A percentile compares a stretch with the other conserved stretches of the same genome.
Conservation (phyloP, 2,888 invertebrate genomes). For the Eilema caniola region DNA sequence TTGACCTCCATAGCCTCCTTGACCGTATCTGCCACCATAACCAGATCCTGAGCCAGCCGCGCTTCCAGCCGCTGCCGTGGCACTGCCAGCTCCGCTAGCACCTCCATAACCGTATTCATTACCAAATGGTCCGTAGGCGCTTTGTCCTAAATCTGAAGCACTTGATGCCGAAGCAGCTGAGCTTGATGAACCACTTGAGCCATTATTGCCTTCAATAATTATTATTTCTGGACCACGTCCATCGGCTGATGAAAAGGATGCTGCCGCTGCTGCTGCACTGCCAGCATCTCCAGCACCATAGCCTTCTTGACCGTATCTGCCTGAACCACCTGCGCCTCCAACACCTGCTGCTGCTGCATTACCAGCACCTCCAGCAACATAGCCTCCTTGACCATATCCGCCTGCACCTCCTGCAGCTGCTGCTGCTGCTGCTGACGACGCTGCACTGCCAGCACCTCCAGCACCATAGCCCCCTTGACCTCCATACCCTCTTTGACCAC, state of each 20-base stretch:
- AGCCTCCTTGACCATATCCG: not conserved
- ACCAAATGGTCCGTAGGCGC: no score
- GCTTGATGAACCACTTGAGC: no score
- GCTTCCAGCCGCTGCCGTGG: not conserved
- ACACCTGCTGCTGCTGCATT: no score
- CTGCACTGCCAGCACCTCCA: constrained; percentile 14
- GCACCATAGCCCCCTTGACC: not conserved
- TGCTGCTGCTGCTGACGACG: constrained; percentile 28
- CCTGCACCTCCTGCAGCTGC: constrained; percentile 7
- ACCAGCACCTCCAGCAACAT: not conserved
- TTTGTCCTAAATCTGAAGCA: no score
- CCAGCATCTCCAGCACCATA: not conserved
- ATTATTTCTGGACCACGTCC: no score
- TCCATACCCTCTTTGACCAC: constrained; percentile 13
- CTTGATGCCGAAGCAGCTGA: no score
- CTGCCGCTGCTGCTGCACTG: constrained; percentile 13
- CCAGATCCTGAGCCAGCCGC: not conserved
- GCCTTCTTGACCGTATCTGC: no score
- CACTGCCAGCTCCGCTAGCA: not conserved
- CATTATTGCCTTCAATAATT: no score
- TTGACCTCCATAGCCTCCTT: not conserved
- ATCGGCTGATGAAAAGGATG: not conserved
- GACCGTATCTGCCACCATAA: no score
- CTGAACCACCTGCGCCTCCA: no score
- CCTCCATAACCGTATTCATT: not conserved